These are phyloP conservation scores for Chrysocyon brachyurus DNA, from an alignment of 2,797 vertebrate genomes.

Conservation along the genomic window DNA sequence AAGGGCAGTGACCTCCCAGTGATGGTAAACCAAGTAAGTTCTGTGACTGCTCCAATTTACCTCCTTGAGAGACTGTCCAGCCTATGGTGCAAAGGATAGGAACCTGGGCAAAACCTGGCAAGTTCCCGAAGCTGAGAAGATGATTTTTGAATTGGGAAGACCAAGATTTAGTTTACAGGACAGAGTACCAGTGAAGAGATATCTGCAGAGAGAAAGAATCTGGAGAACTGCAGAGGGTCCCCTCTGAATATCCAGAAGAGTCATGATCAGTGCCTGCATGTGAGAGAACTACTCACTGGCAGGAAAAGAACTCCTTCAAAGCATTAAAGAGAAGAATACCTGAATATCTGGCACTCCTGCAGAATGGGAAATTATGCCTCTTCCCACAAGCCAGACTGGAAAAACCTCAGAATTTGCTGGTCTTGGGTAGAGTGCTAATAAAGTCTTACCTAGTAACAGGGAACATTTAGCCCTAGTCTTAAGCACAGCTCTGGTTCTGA, in stretches of 20 bases:
- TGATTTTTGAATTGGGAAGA: constrained; percentile 12
- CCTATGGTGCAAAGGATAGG: not conserved
- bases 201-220: not conserved
- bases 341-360: not conserved
- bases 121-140: not conserved
- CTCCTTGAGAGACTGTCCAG: not conserved
- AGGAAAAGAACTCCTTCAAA: not conserved
- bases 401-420: not conserved
- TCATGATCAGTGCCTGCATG: not conserved
- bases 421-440: not conserved
- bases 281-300: not conserved
- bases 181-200: not conserved
- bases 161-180: not conserved
- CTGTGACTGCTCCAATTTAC: not conserved
- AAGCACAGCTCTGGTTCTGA: not conserved
- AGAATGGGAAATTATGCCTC: not conserved
- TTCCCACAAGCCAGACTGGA: not conserved
- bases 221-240: not conserved
- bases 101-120: not conserved
- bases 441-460: not conserved
- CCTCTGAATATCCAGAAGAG: not conserved
- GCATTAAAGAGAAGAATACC: not conserved
- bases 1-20: not conserved
- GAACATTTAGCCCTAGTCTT: not conserved
- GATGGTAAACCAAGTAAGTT: not conserved